Base-by-base conservation (phyloP, 2,888 invertebrate genomes). In the Celastrina argiolus region DNA sequence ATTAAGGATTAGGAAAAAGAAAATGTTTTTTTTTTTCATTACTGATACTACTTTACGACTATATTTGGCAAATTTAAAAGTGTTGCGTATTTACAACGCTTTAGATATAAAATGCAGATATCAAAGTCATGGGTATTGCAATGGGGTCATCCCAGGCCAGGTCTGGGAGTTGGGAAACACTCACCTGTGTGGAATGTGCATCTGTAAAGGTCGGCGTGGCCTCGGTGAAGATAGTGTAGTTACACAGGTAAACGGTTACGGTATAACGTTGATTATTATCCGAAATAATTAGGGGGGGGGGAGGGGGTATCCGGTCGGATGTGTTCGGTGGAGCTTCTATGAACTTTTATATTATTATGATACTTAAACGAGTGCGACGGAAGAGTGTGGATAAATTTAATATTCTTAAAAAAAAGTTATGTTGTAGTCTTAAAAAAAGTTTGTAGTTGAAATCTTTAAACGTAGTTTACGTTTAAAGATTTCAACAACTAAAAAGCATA, bases 171-270 rank as follows among this genome's bases (percentile, higher is more conserved):
- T 85, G 82, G 81, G 81, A 78, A 80, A 79, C 75, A 78, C 79
- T 81, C 77, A 76, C 71, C 72, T 77, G 78, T 75, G 81, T 74
- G 88, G 88, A 88, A 90, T 88, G 87, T 83, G 82, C 85, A 88
- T 87, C 87, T 84, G n/a, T 74, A 87, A 88, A 88, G 87, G 87
- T 86, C 82, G 81, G 63, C 26, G 69, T 84, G 87, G 88, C 87
- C 88, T 84, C 82, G 75, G 69, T 67, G 61, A 61, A 61, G 36
- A 61, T 56, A 26, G 14, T 12, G 14, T 39, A 14, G 39, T 36
- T 36, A 16, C 34, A 39, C 10, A 56, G 56, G 22, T 39, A 39
- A 61, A 14, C 36, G 12, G 28, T 56, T 56, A n/a, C 14, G 28
- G 36, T 39, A 36, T 59, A n/a, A n/a, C n/a, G n/a, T n/a, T n/a